Evolutionary conservation across 2,113 vertebrate genomes (phyloP), one percentile per base, ranked within the genome.

Genomic region (Istiophorus platypterus): DNA sequence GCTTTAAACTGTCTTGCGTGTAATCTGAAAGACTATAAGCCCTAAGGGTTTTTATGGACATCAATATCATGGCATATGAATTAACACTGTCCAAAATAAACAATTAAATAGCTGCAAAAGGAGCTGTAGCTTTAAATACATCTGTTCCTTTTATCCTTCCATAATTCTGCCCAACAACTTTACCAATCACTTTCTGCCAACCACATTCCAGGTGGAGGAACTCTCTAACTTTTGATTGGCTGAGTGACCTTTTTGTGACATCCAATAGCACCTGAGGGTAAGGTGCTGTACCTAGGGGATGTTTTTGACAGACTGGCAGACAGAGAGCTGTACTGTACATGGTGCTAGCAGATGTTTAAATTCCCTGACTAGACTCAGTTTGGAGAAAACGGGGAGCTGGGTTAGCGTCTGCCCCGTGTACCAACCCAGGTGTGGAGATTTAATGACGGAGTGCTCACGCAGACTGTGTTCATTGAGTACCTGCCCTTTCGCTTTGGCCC

Each of bases 311-410:
- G 72, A 49, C 51, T 26, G 67, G 70, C 72, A 83, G 87, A 73
- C 66, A 70, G 80, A 84, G 54, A 22, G 73, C 58, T 68, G 77
- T 76, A 58, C 70, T 39, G 59, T 72, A 81, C 90, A 82, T 41
- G 86, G 85, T 73, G 76, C 72, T 0, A 77, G 82, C 91, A 93
- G 89, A 91, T 92, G 88, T 88, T 92, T 69, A 72, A 90, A 86
- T 74, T 83, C 84, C 80, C 81, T 70, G 72, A 88, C 71, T 67
- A 78, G 88, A 88, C 75, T 79, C 47, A 76, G 80, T 75, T 59
- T 75, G 76, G 52, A 83, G 65, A 70, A 69, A 64, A 79, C 73
- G 4, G 27, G 68, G 47, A 63, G 72, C 81, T n/a, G 78, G 62
- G 76, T 31, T 56, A 31, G 73, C 39, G 79, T 83, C 76, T 67